Evolutionary conservation across 2,113 vertebrate genomes (phyloP), one percentile per base, ranked within the genome.

Genomic region (Cervus canadensis): DNA sequence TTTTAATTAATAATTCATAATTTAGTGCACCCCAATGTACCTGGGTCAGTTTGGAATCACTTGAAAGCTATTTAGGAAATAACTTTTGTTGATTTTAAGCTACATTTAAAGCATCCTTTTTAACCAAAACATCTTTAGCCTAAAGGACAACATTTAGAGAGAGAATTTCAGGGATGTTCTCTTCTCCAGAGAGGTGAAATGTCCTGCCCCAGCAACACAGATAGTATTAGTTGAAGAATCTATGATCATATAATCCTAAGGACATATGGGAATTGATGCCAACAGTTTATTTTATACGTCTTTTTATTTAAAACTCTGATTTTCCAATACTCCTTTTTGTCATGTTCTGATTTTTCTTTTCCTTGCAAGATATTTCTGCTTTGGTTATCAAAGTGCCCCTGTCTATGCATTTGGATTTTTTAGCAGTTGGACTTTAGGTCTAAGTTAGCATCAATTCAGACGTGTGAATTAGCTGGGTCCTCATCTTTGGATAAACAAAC

Each of bases 221-320:
- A 33, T 86, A 48, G 59, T 64, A 15, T 84, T 59, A 82, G 30
- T 52, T 74, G 25, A 89, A 71, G 33, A 25, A 81, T 19, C 2
- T 86, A 2, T 81, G 45, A n/a, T 50, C 8, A 15, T 57, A 19
- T 50, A 81, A 84, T 56, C 14, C 17, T 89, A n/a, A 71, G 26
- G 64, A 84, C 5, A 71, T 15, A 8, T 2, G 64, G 12, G 26
- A 3, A 3, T 60, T 52, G 17, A 67, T 71, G 36, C 36, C 76
- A 71, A 67, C n/a, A 48, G 33, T 91, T 71, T 87, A 28, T 90
- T 96, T 95, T 76, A 74, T 81, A 56, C 0, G 4, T 36, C 87
- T 93, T 93, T 94, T 90, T 91, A 94, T 88, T 94, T 90, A 81
- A 90, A 92, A 60, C 92, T 95, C 21, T 43, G 5, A 84, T 57